Evolutionary conservation across 1,140 invertebrate species (phyloP).

Genomic region (Augochlora pura): DNA sequence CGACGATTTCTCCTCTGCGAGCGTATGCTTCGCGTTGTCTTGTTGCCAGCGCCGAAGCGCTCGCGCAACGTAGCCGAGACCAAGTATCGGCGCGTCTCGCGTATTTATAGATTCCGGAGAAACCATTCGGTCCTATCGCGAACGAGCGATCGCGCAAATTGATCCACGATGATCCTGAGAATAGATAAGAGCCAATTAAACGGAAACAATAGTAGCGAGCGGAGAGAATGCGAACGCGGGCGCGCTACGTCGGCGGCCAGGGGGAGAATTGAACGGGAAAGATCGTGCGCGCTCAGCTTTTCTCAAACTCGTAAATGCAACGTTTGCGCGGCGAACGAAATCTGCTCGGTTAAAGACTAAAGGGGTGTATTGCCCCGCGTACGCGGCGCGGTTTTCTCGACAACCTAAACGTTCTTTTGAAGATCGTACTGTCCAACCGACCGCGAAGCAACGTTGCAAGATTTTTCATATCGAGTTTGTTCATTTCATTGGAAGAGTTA

Average conservation of each 20-base stretch:
- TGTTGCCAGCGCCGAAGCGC: conserved; percentile 6
- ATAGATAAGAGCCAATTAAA: conserved; percentile 50
- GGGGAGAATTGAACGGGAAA: conserved; percentile 4
- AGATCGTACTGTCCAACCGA: no score
- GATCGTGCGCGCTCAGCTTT: not conserved
- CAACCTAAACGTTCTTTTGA: no score
- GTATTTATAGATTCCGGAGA: conserved; percentile 56
- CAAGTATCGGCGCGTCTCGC: conserved; percentile 35
- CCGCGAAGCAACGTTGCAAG: no score
- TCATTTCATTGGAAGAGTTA: not conserved
- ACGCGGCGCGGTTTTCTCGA: not conserved
- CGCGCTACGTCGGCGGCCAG: not conserved
- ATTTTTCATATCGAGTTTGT: no score
- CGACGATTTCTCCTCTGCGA: no score
- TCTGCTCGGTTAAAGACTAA: not conserved
- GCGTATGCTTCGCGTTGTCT: conserved; percentile 2
- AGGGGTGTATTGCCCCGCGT: not conserved
- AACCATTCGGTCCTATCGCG: conserved; percentile 17
- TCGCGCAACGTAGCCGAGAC: not conserved
- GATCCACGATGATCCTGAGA: conserved; percentile 46
- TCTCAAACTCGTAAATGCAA: not conserved
- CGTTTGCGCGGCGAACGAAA: not conserved
- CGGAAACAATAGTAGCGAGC: conserved; percentile 31
- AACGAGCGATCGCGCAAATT: conserved; percentile 47
- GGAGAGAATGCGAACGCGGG: not conserved